These are phyloP conservation scores for Channa striata DNA, from an alignment of 2,797 vertebrate genomes.

Conservation along the genomic window DNA sequence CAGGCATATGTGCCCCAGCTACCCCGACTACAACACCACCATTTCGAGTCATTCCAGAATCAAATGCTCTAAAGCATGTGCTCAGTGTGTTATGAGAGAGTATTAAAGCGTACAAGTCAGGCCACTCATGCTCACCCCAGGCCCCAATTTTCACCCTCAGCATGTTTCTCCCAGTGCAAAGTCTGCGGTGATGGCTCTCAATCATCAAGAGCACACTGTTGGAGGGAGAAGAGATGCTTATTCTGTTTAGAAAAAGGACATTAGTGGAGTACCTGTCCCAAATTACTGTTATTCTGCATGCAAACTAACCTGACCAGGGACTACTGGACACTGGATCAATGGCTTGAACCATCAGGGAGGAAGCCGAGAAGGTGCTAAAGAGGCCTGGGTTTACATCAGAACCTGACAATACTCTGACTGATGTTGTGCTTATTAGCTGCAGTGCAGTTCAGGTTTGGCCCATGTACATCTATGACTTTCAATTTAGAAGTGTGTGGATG, in stretches of 20 bases:
- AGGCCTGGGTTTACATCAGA: not conserved
- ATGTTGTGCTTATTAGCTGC: slow-evolving; percentile 22
- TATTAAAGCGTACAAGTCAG: not conserved
- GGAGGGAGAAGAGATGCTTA: slow-evolving; percentile 29
- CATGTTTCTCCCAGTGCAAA: too few relatives aligned
- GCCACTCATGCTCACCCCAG: not conserved
- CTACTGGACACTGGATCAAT: too few relatives aligned
- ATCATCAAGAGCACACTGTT: slow-evolving; percentile 17
- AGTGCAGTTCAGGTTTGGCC: slow-evolving; percentile 49
- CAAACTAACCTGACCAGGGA: slow-evolving; percentile 17
- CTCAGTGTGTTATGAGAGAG: slow-evolving; percentile 16
- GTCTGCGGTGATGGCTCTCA: too few relatives aligned
- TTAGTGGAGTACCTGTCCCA: slow-evolving; percentile 17
- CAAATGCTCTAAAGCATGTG: slow-evolving; percentile 7
- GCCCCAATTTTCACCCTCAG: too few relatives aligned
- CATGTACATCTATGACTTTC: slow-evolving; percentile 11
- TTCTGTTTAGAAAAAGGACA: slow-evolving; percentile 29
- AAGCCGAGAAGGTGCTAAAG: slow-evolving; percentile 5
- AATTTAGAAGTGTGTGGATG: slow-evolving; percentile 22
- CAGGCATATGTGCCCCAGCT: not conserved
- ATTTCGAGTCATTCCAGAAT: not conserved
- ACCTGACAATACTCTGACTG: not conserved
- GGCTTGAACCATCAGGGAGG: slow-evolving; percentile 29
- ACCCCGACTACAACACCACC: not conserved
- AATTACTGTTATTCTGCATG: not conserved